Conservation (phyloP, 2,888 invertebrate species). For the Synanthedon vespiformis region DNA sequence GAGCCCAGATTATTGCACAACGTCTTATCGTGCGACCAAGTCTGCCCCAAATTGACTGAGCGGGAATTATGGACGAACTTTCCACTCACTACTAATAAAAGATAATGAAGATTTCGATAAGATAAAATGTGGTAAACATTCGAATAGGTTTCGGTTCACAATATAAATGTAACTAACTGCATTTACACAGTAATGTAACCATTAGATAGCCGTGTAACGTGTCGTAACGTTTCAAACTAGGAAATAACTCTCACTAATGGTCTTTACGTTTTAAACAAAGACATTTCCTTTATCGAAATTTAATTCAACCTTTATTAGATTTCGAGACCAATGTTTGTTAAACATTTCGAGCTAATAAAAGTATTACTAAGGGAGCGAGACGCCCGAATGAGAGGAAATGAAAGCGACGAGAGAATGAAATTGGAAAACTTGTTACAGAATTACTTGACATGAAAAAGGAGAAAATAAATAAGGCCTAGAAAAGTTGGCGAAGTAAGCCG, state of each 20-base stretch:
- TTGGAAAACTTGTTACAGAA: slow-evolving; percentile 69
- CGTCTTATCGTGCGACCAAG: slow-evolving; percentile 54
- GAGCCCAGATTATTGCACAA: slow-evolving; percentile 50
- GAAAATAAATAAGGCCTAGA: slow-evolving; percentile 54
- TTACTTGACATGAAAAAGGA: slow-evolving; percentile 54
- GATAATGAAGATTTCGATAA: slow-evolving; percentile 60
- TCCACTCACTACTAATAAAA: slow-evolving; percentile 49
- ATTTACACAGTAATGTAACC: neutral
- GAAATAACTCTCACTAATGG: too few species aligned
- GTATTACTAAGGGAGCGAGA: slow-evolving; percentile 57
- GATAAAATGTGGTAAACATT: slow-evolving; percentile 49
- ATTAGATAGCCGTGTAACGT: neutral
- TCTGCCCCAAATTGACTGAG: slow-evolving; percentile 57
- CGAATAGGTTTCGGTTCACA: neutral
- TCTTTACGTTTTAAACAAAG: neutral
- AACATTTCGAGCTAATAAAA: slow-evolving; percentile 67
- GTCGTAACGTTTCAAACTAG: neutral
- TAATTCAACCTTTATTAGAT: slow-evolving; percentile 54
- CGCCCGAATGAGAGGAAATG: slow-evolving; percentile 59
- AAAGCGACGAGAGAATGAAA: slow-evolving; percentile 66
- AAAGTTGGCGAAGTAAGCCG: slow-evolving; percentile 42
- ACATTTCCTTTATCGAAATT: slow-evolving; percentile 34
- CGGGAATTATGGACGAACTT: slow-evolving; percentile 63
- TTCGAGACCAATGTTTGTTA: slow-evolving; percentile 63
- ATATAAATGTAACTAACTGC: neutral